phyloP scores from a whole-genome alignment of 1,140 invertebrate genomes.

The Ditylenchus dipsaci region DNA sequence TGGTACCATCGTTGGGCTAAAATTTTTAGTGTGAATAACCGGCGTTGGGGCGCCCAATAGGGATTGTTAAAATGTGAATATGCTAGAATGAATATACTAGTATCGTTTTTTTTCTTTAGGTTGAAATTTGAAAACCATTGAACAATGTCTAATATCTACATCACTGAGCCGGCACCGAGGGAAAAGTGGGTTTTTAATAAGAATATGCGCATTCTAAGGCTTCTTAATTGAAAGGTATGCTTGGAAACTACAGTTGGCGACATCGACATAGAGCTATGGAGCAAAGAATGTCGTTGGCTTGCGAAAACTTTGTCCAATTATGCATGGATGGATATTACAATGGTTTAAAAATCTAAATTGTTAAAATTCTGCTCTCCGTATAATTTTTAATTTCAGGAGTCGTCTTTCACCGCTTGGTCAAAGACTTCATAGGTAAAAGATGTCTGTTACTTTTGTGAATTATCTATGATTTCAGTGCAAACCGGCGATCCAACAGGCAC shows the following conservation, averaged over 20 bases:
- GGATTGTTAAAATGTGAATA: no score
- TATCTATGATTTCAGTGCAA: slow-evolving; percentile 65
- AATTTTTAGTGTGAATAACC: no score
- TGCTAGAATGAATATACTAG: no score
- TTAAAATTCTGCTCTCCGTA: not conserved
- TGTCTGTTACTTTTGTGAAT: not conserved
- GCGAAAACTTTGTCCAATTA: slow-evolving; percentile 91
- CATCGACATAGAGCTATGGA: slow-evolving; percentile 95
- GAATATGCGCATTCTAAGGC: not conserved
- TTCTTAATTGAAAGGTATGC: slow-evolving; percentile 68
- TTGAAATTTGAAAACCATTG: not conserved
- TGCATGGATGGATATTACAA: slow-evolving; percentile 91
- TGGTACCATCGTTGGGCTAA: no score
- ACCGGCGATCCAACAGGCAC: slow-evolving; percentile 93
- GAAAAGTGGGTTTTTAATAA: slow-evolving; percentile 71
- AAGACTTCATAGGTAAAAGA: slow-evolving; percentile 69
- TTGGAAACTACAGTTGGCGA: slow-evolving; percentile 87
- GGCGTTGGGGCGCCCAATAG: no score
- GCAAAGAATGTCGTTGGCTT: slow-evolving; percentile 88
- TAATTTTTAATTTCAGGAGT: not conserved
- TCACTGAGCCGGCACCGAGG: slow-evolving; percentile 86
- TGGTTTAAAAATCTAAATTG: slow-evolving; percentile 18
- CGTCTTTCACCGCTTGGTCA: slow-evolving; percentile 74
- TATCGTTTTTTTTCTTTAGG: no score
- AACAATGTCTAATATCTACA: slow-evolving; percentile 86